These are phyloP conservation scores for Pteruthius melanotis DNA, from an alignment of 2,113 vertebrate genomes.

Conservation along the genomic window DNA sequence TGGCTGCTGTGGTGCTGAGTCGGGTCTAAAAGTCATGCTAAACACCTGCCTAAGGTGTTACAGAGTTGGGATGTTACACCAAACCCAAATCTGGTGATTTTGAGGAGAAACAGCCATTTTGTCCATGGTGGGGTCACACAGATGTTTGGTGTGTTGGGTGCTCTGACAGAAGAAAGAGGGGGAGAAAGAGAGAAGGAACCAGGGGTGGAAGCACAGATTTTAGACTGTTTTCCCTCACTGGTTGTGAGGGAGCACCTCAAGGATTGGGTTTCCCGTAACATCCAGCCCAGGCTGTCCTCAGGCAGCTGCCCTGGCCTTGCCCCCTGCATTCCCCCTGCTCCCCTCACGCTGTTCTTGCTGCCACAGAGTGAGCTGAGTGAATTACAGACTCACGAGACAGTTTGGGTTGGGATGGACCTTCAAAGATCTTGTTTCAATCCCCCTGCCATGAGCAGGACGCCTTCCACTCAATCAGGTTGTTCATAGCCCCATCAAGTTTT, in stretches of 20 bases:
- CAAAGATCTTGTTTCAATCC: background rate
- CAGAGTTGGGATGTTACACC: background rate
- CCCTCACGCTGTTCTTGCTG: rapidly evolving
- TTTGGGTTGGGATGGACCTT: background rate
- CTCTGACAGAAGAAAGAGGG: background rate
- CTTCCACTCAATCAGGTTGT: background rate
- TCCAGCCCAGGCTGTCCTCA: background rate
- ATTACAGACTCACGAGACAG: background rate
- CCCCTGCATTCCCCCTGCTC: background rate
- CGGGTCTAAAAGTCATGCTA: background rate
- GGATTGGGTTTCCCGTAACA: background rate
- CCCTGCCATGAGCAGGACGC: background rate
- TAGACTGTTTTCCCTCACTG: background rate
- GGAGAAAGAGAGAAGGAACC: background rate
- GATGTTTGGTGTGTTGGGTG: background rate
- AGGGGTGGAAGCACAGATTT: background rate
- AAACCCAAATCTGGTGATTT: background rate
- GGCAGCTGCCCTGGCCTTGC: background rate
- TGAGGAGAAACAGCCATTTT: background rate
- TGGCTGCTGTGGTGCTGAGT: background rate
- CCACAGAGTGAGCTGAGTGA: background rate
- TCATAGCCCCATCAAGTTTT: background rate
- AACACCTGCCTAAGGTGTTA: background rate
- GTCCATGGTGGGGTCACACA: background rate
- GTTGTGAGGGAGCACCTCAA: background rate